phyloP scores from a whole-genome alignment of 2,888 invertebrate species.

The Mylabris sibirica region DNA sequence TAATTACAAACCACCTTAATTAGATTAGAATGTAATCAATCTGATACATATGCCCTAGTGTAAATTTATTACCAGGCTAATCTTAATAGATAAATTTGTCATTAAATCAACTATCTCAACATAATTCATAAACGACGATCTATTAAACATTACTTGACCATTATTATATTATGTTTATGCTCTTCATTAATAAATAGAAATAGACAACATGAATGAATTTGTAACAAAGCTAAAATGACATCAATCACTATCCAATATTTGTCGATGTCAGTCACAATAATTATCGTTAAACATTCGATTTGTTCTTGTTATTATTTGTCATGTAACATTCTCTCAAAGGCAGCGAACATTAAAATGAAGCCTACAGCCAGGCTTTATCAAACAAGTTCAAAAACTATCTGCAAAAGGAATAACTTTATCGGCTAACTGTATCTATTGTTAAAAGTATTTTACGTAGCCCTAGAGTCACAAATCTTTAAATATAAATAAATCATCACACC shows the following conservation, averaged over 20 bases:
- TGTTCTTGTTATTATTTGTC: no score
- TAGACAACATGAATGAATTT: neutral
- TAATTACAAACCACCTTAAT: conserved; percentile 42
- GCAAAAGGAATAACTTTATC: no score
- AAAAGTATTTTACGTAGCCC: neutral
- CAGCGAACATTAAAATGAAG: no score
- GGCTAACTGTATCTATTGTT: no score
- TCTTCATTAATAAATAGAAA: no score
- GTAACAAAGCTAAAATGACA: neutral
- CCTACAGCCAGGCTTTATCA: no score
- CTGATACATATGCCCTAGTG: conserved; percentile 36
- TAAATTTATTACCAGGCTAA: conserved; percentile 32
- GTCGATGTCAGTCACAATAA: no score
- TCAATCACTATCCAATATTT: no score
- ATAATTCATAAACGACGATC: neutral
- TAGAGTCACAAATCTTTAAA: neutral
- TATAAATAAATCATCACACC: neutral
- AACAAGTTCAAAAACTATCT: no score
- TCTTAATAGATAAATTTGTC: conserved; percentile 41
- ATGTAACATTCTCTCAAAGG: no score
- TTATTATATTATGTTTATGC: no score
- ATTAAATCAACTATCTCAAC: conserved; percentile 11
- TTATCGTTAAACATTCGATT: no score
- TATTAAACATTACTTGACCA: neutral
- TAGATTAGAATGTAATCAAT: conserved; percentile 44